A percentile compares a stretch with the other conserved stretches of the same genome.
Conservation (phyloP, 2,888 invertebrate species). For the Agrochola lychnidis region DNA sequence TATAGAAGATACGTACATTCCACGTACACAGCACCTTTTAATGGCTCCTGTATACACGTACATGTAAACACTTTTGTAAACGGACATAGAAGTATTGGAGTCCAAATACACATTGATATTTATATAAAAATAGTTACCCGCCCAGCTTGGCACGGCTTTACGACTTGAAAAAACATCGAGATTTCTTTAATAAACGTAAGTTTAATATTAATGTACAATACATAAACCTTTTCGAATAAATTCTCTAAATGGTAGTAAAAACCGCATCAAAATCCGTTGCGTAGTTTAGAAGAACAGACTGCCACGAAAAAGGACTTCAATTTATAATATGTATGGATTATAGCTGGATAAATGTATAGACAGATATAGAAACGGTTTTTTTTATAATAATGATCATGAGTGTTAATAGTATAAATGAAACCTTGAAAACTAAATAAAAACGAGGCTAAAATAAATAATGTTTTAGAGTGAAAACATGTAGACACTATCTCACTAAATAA, state of each 20-base stretch:
- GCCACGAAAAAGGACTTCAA: neutral
- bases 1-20: conserved; percentile 57
- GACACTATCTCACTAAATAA: neutral
- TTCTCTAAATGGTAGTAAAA: neutral
- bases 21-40: conserved; percentile 35
- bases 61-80: conserved; percentile 15
- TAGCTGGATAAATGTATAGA: neutral
- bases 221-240: neutral
- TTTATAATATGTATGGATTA: neutral
- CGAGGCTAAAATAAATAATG: neutral
- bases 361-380: neutral
- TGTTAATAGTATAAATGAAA: too few relatives aligned
- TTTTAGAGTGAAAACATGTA: neutral
- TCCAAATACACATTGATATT: neutral
- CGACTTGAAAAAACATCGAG: neutral
- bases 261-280: neutral
- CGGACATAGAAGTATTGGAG: neutral
- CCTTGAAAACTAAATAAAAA: neutral
- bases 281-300: neutral
- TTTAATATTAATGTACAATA: neutral
- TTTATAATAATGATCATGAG: neutral
- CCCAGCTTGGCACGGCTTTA: neutral
- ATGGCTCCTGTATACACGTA: conserved; percentile 16
- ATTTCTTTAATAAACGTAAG: neutral
- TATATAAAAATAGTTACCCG: neutral